phyloP scores from a whole-genome alignment of 2,113 vertebrate genomes.

The Leiothrix lutea region DNA sequence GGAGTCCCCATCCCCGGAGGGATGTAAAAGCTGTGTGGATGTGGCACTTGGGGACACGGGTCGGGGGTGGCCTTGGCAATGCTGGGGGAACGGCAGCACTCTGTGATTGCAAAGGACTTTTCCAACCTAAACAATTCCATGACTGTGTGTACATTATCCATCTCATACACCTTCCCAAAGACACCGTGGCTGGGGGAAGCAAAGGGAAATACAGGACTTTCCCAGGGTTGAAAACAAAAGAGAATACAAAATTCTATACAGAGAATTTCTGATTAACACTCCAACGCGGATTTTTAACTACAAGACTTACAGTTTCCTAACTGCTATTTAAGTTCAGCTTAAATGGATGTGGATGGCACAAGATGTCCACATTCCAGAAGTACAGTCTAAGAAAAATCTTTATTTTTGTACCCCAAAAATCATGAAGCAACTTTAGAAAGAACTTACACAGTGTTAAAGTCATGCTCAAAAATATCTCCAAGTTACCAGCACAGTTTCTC shows the following conservation, averaged over 20 bases:
- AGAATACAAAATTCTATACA: too few relatives aligned
- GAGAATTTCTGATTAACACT: background rate
- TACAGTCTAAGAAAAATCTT: background rate
- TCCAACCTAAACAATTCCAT: background rate
- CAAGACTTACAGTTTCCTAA: background rate
- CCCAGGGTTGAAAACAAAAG: background rate
- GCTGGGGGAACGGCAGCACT: background rate
- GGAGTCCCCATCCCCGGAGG: background rate
- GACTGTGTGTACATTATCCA: background rate
- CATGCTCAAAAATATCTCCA: background rate
- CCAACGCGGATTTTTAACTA: background rate
- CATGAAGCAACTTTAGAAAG: background rate
- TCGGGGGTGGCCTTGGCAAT: background rate
- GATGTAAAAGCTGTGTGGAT: background rate
- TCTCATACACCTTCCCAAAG: background rate
- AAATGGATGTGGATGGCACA: background rate
- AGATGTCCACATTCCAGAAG: background rate
- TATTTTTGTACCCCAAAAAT: background rate
- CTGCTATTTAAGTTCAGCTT: background rate
- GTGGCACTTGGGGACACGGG: background rate
- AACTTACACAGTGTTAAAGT: background rate
- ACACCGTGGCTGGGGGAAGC: background rate
- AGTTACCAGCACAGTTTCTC: background rate
- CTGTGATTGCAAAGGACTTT: accelerated
- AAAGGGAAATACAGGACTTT: background rate